Evolutionary conservation across 2,888 invertebrate genomes (phyloP).

Genomic region (Diarsia brunnea): DNA sequence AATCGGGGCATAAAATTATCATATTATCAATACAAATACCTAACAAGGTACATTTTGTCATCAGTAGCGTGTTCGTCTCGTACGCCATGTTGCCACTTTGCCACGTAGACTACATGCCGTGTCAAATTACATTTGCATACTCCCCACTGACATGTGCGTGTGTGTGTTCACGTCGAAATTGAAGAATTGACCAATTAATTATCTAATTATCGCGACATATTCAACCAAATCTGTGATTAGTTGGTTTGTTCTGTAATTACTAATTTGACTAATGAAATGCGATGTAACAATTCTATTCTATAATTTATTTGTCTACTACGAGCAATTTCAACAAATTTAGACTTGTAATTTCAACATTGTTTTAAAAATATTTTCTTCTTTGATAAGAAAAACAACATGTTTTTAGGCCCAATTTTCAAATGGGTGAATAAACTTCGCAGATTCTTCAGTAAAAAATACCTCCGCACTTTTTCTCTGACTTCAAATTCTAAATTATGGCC

Average conservation of each 20-base stretch:
- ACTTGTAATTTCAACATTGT: background rate
- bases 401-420: constrained; percentile 6
- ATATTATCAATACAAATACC: background rate
- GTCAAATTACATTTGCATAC: constrained; percentile 60
- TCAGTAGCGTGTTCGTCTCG: constrained; percentile 4
- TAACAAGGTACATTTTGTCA: constrained; percentile 5
- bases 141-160: constrained; percentile 12
- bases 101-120: constrained; percentile 14
- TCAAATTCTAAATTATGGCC: constrained; percentile 9
- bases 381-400: background rate
- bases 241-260: constrained; percentile 14
- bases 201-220: constrained; percentile 11
- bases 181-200: constrained; percentile 25
- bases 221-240: background rate
- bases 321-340: background rate
- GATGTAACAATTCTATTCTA: background rate
- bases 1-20: background rate
- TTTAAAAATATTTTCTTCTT: background rate
- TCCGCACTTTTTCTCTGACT: background rate
- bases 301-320: background rate
- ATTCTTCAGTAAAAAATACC: constrained; percentile 4
- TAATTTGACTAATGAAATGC: constrained; percentile 8
- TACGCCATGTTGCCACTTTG: background rate
- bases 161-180: constrained; percentile 2
- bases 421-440: background rate